Base-by-base conservation (phyloP, 2,797 vertebrate species). In the Pterois miles region DNA sequence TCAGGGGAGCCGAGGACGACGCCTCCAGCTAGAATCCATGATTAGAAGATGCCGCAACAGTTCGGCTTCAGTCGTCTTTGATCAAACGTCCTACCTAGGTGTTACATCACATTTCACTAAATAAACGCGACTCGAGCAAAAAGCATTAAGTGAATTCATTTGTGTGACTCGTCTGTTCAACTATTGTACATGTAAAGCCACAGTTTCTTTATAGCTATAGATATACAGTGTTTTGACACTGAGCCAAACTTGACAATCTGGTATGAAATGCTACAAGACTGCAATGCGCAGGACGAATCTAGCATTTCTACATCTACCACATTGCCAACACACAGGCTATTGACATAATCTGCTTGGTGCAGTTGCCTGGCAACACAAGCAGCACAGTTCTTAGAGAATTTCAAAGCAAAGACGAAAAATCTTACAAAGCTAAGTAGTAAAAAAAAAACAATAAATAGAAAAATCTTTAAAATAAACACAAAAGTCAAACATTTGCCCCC, bases 291-390 rank as follows among this genome's bases (percentile, higher is more conserved):
- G 90, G 90, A 92, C 91, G 75, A 82, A 87, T 91, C 92, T 89
- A 93, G 94, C 91, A 93, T 93, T 88, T 93, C 88, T 92, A 92
- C 83, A 91, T 93, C 91, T 93, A 94, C 91, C 90, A 93, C 92
- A 85, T 80, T 84, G 91, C 87, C 91, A 90, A 89, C 91, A 92
- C 89, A 90, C 90, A 92, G 88, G 81, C 88, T 88, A 91, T 89
- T 93, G 90, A 93, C 92, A 92, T 84, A 90, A 90, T 90, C 89
- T 91, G 92, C 90, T 93, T 88, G 89, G 90, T 91, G 88, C 89
- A 90, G 93, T 93, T 93, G 92, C 92, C 88, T 91, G 90, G 93
- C 91, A 93, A 94, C 92, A 79, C 84, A 89, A 92, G 83, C 91
- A 85, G 85, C 65, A 88, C 80, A 90, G 82, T 89, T 90, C 88